Percentiles rank a stretch among this genome's conserved stretches.
Evolutionary conservation across 1,140 invertebrate species (phyloP).

Genomic region (Oryctes rhinoceros): DNA sequence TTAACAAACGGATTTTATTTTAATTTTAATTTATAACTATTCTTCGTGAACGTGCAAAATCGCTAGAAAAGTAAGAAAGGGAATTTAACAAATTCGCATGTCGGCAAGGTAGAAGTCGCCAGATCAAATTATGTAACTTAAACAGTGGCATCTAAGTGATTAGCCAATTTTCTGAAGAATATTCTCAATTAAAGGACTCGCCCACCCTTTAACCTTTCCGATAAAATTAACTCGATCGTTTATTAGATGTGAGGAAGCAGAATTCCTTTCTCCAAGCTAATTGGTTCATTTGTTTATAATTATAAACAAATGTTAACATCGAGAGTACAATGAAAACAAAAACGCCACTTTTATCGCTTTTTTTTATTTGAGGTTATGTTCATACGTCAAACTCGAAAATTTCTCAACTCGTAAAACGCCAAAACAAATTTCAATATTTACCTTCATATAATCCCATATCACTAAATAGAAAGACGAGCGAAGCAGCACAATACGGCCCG

Average conservation of each 20-base stretch:
- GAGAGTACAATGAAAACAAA: not conserved
- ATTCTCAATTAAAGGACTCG: slow-evolving; percentile 5
- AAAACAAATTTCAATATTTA: slow-evolving; percentile 25
- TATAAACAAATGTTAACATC: not conserved
- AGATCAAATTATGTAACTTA: not conserved
- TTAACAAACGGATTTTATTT: too few species aligned
- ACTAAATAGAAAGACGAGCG: slow-evolving; percentile 12
- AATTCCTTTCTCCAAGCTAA: too few species aligned
- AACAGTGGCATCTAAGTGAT: not conserved
- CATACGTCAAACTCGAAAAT: not conserved
- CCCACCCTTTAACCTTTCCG: not conserved
- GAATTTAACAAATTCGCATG: not conserved
- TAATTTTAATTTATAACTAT: too few species aligned
- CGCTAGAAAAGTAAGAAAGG: too few species aligned
- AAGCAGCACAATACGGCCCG: slow-evolving; percentile 4
- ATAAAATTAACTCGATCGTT: not conserved
- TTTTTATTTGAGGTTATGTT: slow-evolving; percentile 21
- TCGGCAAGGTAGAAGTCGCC: slow-evolving; percentile 7
- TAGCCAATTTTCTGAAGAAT: not conserved
- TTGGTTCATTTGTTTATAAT: too few species aligned
- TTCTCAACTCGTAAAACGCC: not conserved
- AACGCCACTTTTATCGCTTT: not conserved
- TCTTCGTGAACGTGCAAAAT: too few species aligned
- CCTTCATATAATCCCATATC: slow-evolving; percentile 43
- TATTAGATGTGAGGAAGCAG: not conserved